Conservation (phyloP, 2,113 vertebrate genomes). For the Ramphastos sulfuratus region DNA sequence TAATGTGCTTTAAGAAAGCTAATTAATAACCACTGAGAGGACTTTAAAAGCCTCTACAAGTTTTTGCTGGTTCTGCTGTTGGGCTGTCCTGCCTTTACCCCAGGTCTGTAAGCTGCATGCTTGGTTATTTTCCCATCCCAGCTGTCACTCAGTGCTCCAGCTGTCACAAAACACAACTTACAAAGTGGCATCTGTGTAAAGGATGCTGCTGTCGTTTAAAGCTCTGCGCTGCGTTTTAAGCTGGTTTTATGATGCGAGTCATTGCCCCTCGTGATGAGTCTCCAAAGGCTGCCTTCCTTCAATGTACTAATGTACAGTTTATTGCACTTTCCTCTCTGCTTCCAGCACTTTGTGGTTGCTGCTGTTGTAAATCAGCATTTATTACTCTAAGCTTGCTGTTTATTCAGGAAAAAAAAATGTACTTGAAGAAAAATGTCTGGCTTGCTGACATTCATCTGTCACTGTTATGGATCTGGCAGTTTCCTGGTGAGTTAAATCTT, state of each 20-base stretch:
- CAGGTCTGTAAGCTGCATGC: not conserved
- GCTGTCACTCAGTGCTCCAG: conserved; percentile 27
- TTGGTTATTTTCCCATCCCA: conserved; percentile 5
- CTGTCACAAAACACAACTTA: conserved; percentile 35
- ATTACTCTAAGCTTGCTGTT: not conserved
- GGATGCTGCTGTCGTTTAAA: conserved; percentile 11
- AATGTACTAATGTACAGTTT: conserved; percentile 20
- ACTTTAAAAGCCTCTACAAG: not conserved
- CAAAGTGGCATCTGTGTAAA: conserved; percentile 24
- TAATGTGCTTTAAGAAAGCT: not conserved
- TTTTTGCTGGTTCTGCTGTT: not conserved
- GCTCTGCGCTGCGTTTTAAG: conserved; percentile 11
- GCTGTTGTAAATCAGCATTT: conserved; percentile 16
- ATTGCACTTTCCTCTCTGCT: not conserved
- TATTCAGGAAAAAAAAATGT: not conserved
- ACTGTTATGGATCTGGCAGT: not conserved
- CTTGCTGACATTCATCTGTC: not conserved
- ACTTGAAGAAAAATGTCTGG: not conserved
- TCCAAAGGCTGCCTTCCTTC: not conserved
- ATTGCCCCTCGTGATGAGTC: not conserved
- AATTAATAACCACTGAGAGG: not conserved
- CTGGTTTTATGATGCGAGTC: conserved; percentile 43
- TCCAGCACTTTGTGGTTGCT: not conserved
- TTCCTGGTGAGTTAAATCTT: conserved; percentile 6
- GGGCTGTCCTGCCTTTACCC: not conserved